A percentile compares a stretch with the other conserved stretches of the same genome.
These are phyloP conservation scores for Drosophila rubida DNA, from an alignment of 2,888 invertebrate genomes.

Conservation along the genomic window DNA sequence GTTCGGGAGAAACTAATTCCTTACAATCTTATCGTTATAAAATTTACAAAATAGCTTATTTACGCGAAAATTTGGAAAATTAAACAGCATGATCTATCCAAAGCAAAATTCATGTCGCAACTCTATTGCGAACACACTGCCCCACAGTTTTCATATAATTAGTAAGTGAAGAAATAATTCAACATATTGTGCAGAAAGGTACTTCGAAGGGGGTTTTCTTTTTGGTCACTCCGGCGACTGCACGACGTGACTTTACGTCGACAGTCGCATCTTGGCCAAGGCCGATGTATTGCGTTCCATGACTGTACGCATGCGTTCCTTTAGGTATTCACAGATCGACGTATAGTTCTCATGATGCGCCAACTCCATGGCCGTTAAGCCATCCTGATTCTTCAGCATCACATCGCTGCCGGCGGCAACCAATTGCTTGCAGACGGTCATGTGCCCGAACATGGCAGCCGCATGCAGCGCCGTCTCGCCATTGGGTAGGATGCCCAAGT, in stretches of 20 bases:
- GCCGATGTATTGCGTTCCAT: conserved; percentile 60
- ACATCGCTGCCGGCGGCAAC: conserved; percentile 90
- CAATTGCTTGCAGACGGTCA: conserved; percentile 91
- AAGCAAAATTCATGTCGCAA: conserved; percentile 5
- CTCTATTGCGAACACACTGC: conserved; percentile 35
- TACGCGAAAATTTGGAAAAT: conserved; percentile 34
- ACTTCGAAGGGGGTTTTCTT: conserved; percentile 56
- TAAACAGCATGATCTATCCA: conserved; percentile 9
- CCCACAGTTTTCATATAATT: conserved; percentile 24
- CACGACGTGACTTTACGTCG: conserved; percentile 50
- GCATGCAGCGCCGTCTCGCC: conserved; percentile 96
- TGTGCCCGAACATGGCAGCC: conserved; percentile 94
- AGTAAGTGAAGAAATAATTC: conserved; percentile 50
- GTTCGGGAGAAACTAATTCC: neutral
- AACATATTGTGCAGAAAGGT: conserved; percentile 69
- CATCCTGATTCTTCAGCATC: conserved; percentile 90
- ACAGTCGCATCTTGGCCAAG: conserved; percentile 54
- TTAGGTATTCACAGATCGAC: conserved; percentile 84
- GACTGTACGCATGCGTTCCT: conserved; percentile 77
- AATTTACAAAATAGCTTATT: conserved; percentile 52
- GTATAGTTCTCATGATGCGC: conserved; percentile 86
- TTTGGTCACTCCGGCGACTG: conserved; percentile 27
- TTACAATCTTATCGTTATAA: conserved; percentile 21
- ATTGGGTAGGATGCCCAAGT: conserved; percentile 93
- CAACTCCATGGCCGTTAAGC: conserved; percentile 88